Percentiles rank a stretch among this genome's conserved stretches.
These are phyloP conservation scores for Drosophila paulistorum DNA, from an alignment of 1,140 invertebrate genomes.

Conservation along the genomic window DNA sequence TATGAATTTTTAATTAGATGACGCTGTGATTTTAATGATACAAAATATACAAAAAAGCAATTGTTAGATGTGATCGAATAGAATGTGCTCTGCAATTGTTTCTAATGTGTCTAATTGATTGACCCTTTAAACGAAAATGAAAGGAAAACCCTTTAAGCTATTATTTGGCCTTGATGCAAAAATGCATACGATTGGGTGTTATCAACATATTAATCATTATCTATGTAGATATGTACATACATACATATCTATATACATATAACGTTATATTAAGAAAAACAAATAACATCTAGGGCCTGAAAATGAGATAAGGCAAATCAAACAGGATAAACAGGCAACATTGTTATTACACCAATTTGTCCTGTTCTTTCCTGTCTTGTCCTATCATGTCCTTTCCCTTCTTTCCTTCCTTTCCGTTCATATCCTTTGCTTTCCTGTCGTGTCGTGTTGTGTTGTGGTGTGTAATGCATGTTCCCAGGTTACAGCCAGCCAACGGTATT, in stretches of 20 bases:
- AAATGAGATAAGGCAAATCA: background rate
- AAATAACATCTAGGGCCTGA: background rate
- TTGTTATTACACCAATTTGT: slow-evolving; percentile 6
- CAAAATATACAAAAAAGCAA: background rate
- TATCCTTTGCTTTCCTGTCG: background rate
- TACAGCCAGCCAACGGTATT: background rate
- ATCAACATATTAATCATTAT: too few relatives aligned
- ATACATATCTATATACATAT: too few relatives aligned
- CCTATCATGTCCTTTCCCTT: background rate
- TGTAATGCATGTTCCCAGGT: slow-evolving; percentile 1
- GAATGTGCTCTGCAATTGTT: background rate
- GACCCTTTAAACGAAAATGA: too few relatives aligned
- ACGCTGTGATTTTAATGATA: slow-evolving; percentile 53
- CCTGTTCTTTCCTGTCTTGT: slow-evolving; percentile 1
- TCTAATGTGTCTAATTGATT: too few relatives aligned
- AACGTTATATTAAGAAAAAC: background rate
- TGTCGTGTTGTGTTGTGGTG: background rate
- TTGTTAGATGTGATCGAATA: background rate
- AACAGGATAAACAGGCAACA: background rate
- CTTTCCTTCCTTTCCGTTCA: background rate
- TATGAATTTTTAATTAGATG: slow-evolving; percentile 78
- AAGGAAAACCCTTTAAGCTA: too few relatives aligned
- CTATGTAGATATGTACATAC: too few relatives aligned
- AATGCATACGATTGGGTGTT: too few relatives aligned
- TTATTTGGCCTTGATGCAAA: too few relatives aligned